phyloP scores from a whole-genome alignment of 2,113 vertebrate species.

The Meleagris gallopavo region DNA sequence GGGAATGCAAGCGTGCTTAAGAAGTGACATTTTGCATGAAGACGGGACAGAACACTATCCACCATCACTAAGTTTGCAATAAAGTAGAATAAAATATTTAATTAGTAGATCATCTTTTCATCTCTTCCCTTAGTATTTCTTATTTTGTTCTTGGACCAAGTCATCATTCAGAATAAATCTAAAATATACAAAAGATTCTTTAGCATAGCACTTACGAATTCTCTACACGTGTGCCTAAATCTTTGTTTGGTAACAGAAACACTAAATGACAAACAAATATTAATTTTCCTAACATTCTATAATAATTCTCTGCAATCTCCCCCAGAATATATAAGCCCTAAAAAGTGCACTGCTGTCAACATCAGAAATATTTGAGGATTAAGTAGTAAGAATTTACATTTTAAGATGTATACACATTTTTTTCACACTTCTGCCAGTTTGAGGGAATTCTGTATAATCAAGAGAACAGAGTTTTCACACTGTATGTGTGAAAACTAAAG shows the following conservation, averaged over 20 bases:
- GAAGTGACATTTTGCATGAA: not conserved
- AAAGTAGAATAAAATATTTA: not conserved
- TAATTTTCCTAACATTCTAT: not conserved
- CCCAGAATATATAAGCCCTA: not conserved
- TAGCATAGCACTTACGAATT: fast-evolving
- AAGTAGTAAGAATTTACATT: not conserved
- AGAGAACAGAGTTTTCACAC: not conserved
- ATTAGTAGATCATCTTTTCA: not conserved
- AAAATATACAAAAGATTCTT: not conserved
- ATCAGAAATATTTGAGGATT: not conserved
- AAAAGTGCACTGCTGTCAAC: not conserved
- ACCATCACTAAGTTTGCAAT: not conserved
- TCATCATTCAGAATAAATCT: not conserved
- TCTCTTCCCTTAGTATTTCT: not conserved
- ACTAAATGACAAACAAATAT: not conserved
- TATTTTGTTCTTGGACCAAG: not conserved
- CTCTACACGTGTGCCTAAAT: not conserved
- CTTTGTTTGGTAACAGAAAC: not conserved
- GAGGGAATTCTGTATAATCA: not conserved
- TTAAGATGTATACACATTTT: not conserved
- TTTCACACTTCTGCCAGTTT: not conserved
- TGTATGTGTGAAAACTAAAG: not conserved
- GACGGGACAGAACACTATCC: not conserved
- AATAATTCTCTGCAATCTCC: not conserved
- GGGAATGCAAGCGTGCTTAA: fast-evolving